These are phyloP conservation scores for Ephestia elutella DNA, from an alignment of 1,140 invertebrate species.

Conservation along the genomic window DNA sequence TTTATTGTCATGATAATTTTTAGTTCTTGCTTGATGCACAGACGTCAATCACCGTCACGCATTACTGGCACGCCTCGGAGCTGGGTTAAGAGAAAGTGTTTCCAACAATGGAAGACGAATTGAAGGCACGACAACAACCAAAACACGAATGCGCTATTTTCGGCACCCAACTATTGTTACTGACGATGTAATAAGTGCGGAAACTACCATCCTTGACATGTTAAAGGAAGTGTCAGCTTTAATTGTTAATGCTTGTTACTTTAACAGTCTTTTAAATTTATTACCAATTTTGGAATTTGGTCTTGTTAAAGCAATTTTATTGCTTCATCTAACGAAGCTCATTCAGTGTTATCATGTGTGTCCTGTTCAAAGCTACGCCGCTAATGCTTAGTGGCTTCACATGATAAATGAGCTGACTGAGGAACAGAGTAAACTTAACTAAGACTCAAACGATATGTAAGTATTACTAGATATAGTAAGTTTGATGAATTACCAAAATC, in stretches of 20 bases:
- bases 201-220: slow-evolving; percentile 20
- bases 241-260: neutral
- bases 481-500: no score
- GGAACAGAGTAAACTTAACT: no score
- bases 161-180: slow-evolving; percentile 7
- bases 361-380: no score
- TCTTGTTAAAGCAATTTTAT: no score
- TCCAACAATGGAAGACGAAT: slow-evolving; percentile 32
- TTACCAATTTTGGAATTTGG: neutral
- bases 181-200: slow-evolving; percentile 7
- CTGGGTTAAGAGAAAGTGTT: slow-evolving; percentile 32
- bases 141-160: slow-evolving; percentile 33
- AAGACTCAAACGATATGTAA: no score
- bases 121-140: slow-evolving; percentile 18
- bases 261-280: neutral
- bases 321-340: no score
- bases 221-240: neutral
- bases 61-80: slow-evolving; percentile 12
- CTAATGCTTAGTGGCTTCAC: no score
- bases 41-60: slow-evolving; percentile 21
- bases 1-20: no score
- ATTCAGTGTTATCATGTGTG: no score
- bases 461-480: no score
- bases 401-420: no score
- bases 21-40: slow-evolving; percentile 1